These are phyloP conservation scores for Allophyes oxyacanthae DNA, from an alignment of 2,888 invertebrate genomes.

Conservation along the genomic window DNA sequence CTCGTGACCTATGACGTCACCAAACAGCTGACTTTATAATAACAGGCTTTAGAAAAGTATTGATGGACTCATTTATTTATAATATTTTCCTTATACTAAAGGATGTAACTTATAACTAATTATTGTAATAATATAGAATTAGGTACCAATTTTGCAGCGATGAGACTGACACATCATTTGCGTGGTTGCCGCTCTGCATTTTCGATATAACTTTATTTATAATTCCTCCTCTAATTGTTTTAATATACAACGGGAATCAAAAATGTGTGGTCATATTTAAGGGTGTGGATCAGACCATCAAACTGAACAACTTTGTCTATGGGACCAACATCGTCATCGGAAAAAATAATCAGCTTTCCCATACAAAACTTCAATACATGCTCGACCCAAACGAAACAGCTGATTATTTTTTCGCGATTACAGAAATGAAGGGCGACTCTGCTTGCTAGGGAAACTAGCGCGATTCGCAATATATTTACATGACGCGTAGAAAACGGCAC, in stretches of 20 bases:
- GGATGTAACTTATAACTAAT: constrained; percentile 22
- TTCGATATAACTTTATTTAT: not conserved
- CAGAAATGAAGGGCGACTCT: no score
- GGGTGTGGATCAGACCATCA: no score
- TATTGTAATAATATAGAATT: constrained; percentile 12
- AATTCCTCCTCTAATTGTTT: no score
- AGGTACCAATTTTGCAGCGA: constrained; percentile 10
- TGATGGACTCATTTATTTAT: constrained; percentile 15
- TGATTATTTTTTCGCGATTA: no score
- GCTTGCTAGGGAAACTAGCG: constrained; percentile 39
- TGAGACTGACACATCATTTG: constrained; percentile 18
- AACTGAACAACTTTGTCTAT: no score
- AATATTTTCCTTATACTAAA: constrained; percentile 30
- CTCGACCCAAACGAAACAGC: no score
- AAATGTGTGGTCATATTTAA: no score
- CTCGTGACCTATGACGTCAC: constrained; percentile 19
- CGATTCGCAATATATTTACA: constrained; percentile 26
- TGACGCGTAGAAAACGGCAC: constrained; percentile 47
- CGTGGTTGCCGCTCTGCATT: constrained; percentile 37
- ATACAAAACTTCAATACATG: no score
- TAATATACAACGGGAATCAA: no score
- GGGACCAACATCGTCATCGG: no score
- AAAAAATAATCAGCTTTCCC: no score
- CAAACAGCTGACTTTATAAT: constrained; percentile 3
- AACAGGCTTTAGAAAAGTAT: constrained; percentile 29